phyloP scores from a whole-genome alignment of 2,888 invertebrate species.

The Lepeophtheirus nordmannii region DNA sequence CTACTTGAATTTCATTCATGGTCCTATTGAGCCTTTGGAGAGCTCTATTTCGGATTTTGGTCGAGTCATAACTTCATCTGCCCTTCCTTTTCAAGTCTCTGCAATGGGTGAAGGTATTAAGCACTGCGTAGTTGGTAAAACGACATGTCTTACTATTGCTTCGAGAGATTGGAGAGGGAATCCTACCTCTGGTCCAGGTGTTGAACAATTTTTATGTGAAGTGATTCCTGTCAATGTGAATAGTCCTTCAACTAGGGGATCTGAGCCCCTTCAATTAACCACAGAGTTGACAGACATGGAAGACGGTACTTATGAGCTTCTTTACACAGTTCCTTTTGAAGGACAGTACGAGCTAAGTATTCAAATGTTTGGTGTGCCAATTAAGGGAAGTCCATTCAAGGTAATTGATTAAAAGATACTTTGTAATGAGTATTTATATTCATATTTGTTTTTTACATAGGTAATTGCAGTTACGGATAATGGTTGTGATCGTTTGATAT shows the following conservation, averaged over 20 bases:
- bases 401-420: slow-evolving; percentile 16
- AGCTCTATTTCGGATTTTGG: neutral
- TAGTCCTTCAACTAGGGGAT: slow-evolving; percentile 32
- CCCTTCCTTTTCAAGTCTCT: slow-evolving; percentile 5
- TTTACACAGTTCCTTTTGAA: slow-evolving; percentile 34
- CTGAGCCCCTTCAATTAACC: slow-evolving; percentile 27
- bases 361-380: slow-evolving; percentile 35
- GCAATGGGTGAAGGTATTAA: slow-evolving; percentile 21
- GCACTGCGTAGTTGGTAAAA: slow-evolving; percentile 13
- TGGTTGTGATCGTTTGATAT: slow-evolving; percentile 29
- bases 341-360: slow-evolving; percentile 35
- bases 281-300: slow-evolving; percentile 31
- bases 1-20: slow-evolving; percentile 24
- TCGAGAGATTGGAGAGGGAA: slow-evolving; percentile 18
- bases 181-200: slow-evolving; percentile 7
- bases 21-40: neutral
- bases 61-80: slow-evolving; percentile 10
- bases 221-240: slow-evolving; percentile 28
- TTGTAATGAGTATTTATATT: neutral
- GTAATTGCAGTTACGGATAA: slow-evolving; percentile 25
- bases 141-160: slow-evolving; percentile 13
- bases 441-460: slow-evolving; percentile 9
- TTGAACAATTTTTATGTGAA: slow-evolving; percentile 20
- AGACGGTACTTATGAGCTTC: slow-evolving; percentile 36
- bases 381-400: slow-evolving; percentile 37